Evolutionary conservation across 2,888 invertebrate species (phyloP).

Genomic region (Trilocha varians): DNA sequence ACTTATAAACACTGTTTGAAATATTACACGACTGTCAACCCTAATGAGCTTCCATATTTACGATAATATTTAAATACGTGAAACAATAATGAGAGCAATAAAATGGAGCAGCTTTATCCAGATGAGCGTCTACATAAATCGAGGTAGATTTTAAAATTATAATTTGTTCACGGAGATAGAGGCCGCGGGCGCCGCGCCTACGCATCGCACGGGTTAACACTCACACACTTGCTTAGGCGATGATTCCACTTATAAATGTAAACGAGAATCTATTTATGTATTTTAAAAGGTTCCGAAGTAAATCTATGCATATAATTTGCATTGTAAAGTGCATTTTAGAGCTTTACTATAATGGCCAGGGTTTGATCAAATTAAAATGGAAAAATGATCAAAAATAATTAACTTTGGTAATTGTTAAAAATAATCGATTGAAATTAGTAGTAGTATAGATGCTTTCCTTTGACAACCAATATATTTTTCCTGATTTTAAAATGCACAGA

Average conservation of each 20-base stretch:
- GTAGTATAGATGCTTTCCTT: too few relatives aligned
- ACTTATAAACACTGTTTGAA: too few relatives aligned
- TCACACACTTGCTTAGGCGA: background rate
- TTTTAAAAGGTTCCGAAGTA: background rate
- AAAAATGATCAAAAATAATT: too few relatives aligned
- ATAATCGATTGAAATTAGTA: too few relatives aligned
- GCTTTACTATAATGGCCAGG: too few relatives aligned
- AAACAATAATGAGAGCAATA: constrained; percentile 39
- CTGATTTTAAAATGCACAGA: too few relatives aligned
- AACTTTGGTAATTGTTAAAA: too few relatives aligned
- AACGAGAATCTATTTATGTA: background rate
- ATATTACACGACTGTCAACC: too few relatives aligned
- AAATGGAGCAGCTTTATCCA: constrained; percentile 60
- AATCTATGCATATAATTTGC: background rate
- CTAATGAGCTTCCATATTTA: background rate
- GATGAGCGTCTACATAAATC: constrained; percentile 67
- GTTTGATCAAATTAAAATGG: too few relatives aligned
- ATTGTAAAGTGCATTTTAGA: too few relatives aligned
- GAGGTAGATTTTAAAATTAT: constrained; percentile 70
- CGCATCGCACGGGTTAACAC: constrained; percentile 18
- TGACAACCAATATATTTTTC: too few relatives aligned
- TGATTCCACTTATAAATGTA: background rate
- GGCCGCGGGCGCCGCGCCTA: constrained; percentile 62
- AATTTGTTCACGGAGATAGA: constrained; percentile 65
- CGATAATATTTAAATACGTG: constrained; percentile 14